These are phyloP conservation scores for Luperina nickerlii DNA, from an alignment of 2,888 invertebrate genomes.

Conservation along the genomic window DNA sequence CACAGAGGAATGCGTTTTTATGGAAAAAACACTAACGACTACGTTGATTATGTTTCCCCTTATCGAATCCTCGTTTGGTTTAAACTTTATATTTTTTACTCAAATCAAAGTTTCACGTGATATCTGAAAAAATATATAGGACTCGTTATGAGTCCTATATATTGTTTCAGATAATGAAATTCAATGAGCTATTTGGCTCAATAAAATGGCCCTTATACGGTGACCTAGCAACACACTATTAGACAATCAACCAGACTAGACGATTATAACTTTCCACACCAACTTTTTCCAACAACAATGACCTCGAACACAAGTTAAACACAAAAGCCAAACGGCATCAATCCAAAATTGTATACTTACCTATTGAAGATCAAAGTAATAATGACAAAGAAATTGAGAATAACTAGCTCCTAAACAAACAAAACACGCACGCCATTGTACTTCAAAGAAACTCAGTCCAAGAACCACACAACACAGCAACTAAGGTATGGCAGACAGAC, in stretches of 20 bases:
- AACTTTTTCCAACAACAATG: constrained; percentile 9
- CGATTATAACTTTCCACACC: constrained; percentile 9
- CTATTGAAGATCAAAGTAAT: constrained; percentile 14
- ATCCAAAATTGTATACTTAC: neutral
- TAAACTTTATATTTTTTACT: neutral
- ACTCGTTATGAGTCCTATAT: too few relatives aligned
- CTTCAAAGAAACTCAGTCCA: constrained; percentile 33
- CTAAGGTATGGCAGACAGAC: constrained; percentile 47
- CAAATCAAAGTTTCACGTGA: neutral
- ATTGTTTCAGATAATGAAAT: too few relatives aligned
- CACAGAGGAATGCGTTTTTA: neutral
- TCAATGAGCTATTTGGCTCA: neutral
- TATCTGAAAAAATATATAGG: neutral
- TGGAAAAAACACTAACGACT: neutral
- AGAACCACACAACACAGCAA: constrained; percentile 22
- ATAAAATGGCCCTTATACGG: constrained; percentile 17
- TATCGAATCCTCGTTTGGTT: constrained; percentile 4
- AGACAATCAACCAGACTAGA: constrained; percentile 11
- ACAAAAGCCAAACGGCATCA: constrained; percentile 12
- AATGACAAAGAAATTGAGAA: constrained; percentile 24
- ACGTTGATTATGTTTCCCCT: neutral
- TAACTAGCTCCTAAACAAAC: constrained; percentile 23
- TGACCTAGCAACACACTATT: constrained; percentile 21
- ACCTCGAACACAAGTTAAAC: constrained; percentile 18
- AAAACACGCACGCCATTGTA: constrained; percentile 22